Evolutionary conservation across 2,888 invertebrate species (phyloP), one percentile per base, ranked within the genome.

Genomic region (Ctenicera cuprea): DNA sequence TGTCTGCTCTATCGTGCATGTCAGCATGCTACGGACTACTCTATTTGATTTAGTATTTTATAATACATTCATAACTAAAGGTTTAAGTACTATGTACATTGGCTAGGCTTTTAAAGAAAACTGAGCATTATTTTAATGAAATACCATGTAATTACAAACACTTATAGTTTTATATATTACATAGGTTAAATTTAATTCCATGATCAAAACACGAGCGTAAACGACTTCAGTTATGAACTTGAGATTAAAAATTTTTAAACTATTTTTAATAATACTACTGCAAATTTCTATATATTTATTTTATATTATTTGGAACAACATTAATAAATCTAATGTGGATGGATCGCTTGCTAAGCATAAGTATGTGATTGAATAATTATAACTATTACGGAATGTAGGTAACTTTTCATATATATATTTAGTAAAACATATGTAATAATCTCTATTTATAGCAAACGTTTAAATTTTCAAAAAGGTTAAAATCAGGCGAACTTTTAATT

Each of bases 1-100:
- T 82, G 77, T 83, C 81, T 82, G 83, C 82, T 83, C 80, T 82
- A 78, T 80, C 81, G 82, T 82, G 82, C 83, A 81, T 81, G 80
- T 75, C 79, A 71, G 79, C 80, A 81, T 77, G 77, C 77, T 75
- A 76, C 73, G 75, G 71, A 61, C 73, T 76, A 76, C 30, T 61
- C 68, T 74, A 74, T 68, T 41, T 69, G 43, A 71, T 57, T 67
- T 74, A 66, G n/a, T n/a, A 41, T 2, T 67, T 30, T 70, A 70
- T 66, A 71, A 66, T 73, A 74, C 71, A 71, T 67, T 38, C 26
- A 70, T 33, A 63, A 63, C 33, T 30, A 54, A 52, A 16, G 33
- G 12, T 45, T 64, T 59, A 12, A 62, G 26, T 66, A 33, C 52
- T 74, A 74, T 74, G 26, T 74, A 74, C 74, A 74, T 70, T 64